Percentiles rank a stretch among this genome's conserved stretches.
phyloP scores from a whole-genome alignment of 2,888 invertebrate species.

The Sesamia inferens region DNA sequence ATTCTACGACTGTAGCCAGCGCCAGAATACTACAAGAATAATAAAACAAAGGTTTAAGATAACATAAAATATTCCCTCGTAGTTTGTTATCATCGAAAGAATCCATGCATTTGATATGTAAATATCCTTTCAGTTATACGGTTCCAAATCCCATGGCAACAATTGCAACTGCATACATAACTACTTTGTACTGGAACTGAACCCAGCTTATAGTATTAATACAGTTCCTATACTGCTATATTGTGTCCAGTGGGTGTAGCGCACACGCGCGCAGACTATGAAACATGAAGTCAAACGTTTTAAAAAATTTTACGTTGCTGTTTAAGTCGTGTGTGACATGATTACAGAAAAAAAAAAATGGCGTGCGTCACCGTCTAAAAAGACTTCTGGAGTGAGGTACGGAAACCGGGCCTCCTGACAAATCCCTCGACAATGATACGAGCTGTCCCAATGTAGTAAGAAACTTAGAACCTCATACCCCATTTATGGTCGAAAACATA shows the following conservation, averaged over 20 bases:
- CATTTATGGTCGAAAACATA: neutral
- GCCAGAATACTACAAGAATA: neutral
- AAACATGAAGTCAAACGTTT: neutral
- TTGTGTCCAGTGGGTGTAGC: neutral
- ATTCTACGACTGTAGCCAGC: neutral
- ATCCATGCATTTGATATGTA: neutral
- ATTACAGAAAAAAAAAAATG: neutral
- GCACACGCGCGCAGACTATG: neutral
- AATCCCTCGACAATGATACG: neutral
- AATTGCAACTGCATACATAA: conserved; percentile 2
- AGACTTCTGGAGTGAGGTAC: neutral
- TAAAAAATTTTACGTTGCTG: neutral
- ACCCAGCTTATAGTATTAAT: conserved; percentile 6
- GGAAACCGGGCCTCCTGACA: neutral
- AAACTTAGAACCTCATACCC: neutral
- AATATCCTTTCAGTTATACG: neutral
- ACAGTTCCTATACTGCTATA: neutral
- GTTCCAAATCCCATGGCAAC: neutral
- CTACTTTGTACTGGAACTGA: neutral
- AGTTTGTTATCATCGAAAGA: neutral
- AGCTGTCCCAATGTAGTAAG: neutral
- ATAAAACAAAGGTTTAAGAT: neutral
- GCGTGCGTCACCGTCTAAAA: neutral
- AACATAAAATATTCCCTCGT: neutral
- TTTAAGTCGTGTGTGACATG: neutral